Conservation (phyloP, 2,113 vertebrate genomes). For the Pelvicachromis taeniatus region DNA sequence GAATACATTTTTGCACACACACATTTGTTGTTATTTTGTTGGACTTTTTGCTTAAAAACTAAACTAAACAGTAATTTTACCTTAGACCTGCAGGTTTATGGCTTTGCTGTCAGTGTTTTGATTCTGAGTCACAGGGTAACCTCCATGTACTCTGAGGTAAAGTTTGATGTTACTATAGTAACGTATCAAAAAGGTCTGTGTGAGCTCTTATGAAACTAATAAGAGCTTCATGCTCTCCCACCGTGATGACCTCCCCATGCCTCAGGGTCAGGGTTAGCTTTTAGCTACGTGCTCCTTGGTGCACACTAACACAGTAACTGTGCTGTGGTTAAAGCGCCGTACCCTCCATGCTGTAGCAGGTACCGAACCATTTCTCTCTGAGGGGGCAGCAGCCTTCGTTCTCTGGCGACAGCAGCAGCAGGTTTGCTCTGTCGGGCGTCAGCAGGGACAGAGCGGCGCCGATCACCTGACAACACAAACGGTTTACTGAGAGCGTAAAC, state of each 20-base stretch:
- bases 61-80: not conserved
- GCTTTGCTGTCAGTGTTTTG: not conserved
- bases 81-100: not conserved
- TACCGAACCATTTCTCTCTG: constrained; percentile 91
- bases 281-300: not conserved
- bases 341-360: constrained; percentile 86
- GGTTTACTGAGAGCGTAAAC: not conserved
- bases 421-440: constrained; percentile 82
- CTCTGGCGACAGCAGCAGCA: constrained; percentile 87
- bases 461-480: constrained; percentile 77
- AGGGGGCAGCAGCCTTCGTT: constrained; percentile 84
- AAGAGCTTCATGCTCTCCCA: not conserved
- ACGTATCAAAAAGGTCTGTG: accelerated
- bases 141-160: not conserved
- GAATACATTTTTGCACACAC: not conserved
- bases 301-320: not conserved
- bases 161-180: not conserved
- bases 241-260: accelerated
- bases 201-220: not conserved
- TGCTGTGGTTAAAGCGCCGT: not conserved
- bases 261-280: not conserved
- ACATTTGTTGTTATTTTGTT: not conserved
- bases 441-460: constrained; percentile 78
- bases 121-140: not conserved
- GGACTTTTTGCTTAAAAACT: not conserved